Base-by-base conservation (phyloP, 2,113 vertebrate species). In the Xerus inauris region DNA sequence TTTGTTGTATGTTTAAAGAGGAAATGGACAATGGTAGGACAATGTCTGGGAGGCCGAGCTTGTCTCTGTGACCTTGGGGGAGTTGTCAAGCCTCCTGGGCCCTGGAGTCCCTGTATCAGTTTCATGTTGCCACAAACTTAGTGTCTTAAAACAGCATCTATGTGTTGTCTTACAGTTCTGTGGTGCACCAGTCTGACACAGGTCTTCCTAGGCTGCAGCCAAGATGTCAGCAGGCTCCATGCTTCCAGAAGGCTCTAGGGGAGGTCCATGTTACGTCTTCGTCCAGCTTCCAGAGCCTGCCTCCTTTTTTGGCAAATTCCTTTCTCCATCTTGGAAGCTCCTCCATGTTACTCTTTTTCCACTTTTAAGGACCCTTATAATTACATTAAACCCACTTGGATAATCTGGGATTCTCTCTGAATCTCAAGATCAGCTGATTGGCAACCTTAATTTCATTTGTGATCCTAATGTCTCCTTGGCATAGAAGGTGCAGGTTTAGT, bases 281-380 rank as follows among this genome's bases (percentile, higher is more conserved):
- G n/a, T 38, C 22, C 22, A 16, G 11, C 35, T 12, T 69, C 59
- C 13, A 5, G 16, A 89, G 8, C 20, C 30, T 16, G 38, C 32
- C 28, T 4, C 6, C 17, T 26, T 92, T 32, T 22, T 30, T 38
- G 32, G 3, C 3, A 13, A 1, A 0, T 32, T 6, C 1, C 3
- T 54, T 24, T 49, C n/a, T 85, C 45, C 0, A 0, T 59, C 54
- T 84, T 91, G 10, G 24, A 10, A 49, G 28, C 6, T 26, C 13
- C 30, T 0, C 40, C 8, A 14, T 0, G 0, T 6, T n/a, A 10
- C 5, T 10, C 3, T 14, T 32, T 77, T 16, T 35, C 57, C 11
- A 13, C 10, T 40, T 38, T 67, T 28, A 10, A 59, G 89, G 22
- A 26, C 32, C 0, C 3, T 35, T 42, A 19, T 5, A 22, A 28